These are phyloP conservation scores for Chelon labrosus DNA, from an alignment of 2,797 vertebrate genomes.

Conservation along the genomic window DNA sequence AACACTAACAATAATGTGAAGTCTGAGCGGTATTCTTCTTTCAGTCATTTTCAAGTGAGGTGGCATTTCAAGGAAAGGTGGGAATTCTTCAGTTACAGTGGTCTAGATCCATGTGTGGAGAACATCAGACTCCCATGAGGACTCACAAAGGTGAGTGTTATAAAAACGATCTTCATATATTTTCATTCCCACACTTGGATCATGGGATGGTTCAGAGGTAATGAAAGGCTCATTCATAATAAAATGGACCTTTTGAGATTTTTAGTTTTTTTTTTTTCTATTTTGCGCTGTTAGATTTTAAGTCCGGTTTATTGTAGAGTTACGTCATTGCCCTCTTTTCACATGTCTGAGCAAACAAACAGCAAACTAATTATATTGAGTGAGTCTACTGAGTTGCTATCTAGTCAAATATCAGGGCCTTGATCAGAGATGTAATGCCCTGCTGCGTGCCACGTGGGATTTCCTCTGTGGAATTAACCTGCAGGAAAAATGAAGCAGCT, in stretches of 20 bases:
- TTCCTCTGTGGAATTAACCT: constrained; percentile 45
- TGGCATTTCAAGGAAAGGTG: constrained; percentile 44
- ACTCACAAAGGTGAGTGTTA: constrained; percentile 78
- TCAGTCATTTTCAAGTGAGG: constrained; percentile 54
- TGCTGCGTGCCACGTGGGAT: constrained; percentile 21
- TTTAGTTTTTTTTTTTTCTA: constrained; percentile 4
- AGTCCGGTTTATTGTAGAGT: constrained; percentile 10
- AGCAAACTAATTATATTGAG: constrained; percentile 17
- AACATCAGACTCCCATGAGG: constrained; percentile 54
- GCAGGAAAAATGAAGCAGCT: constrained; percentile 47
- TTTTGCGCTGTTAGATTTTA: background rate
- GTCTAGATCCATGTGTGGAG: constrained; percentile 48
- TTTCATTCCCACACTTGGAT: constrained; percentile 35
- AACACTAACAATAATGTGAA: constrained; percentile 6
- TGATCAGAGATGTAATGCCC: constrained; percentile 50
- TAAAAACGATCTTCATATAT: constrained; percentile 25
- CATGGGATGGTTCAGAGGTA: constrained; percentile 55
- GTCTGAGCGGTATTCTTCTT: constrained; percentile 46
- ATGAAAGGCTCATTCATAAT: constrained; percentile 42
- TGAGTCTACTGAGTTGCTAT: constrained; percentile 33
- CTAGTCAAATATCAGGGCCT: constrained; percentile 22
- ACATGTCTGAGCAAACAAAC: constrained; percentile 8
- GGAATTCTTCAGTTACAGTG: constrained; percentile 48
- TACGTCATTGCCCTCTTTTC: background rate
- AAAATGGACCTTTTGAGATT: constrained; percentile 7